These are phyloP conservation scores for Agelastica alni DNA, from an alignment of 2,888 invertebrate genomes.

Conservation along the genomic window DNA sequence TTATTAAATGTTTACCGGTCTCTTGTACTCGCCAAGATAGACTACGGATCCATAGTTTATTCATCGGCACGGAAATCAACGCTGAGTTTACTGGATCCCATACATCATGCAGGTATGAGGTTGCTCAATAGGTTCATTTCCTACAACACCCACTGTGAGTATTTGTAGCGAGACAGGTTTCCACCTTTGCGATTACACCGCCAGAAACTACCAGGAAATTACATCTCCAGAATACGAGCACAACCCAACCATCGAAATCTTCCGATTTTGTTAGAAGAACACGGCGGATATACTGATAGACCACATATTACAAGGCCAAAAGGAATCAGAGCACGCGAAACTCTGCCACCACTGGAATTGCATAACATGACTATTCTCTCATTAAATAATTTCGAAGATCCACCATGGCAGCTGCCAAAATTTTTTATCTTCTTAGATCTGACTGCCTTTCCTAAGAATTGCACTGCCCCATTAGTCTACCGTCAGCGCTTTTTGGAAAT, in stretches of 20 bases:
- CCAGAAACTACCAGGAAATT: neutral
- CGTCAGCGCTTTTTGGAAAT: too few relatives aligned
- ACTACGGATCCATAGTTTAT: neutral
- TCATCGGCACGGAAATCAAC: slow-evolving; percentile 4
- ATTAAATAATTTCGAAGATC: neutral
- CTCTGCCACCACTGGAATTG: too few relatives aligned
- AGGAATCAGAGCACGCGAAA: neutral
- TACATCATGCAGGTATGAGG: neutral
- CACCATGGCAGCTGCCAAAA: neutral
- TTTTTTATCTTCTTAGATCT: neutral
- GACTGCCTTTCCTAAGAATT: too few relatives aligned
- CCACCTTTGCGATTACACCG: too few relatives aligned
- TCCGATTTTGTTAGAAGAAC: neutral
- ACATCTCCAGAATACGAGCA: neutral
- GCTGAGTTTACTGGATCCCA: neutral
- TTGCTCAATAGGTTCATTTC: neutral
- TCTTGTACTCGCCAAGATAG: neutral
- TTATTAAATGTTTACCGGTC: slow-evolving; percentile 2
- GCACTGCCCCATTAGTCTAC: too few relatives aligned
- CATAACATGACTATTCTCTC: too few relatives aligned
- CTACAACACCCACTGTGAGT: too few relatives aligned
- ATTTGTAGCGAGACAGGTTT: too few relatives aligned
- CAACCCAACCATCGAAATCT: neutral
- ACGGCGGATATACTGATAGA: neutral
- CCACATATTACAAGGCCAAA: too few relatives aligned